Conservation (phyloP, 2,888 invertebrate genomes). For the Scelioninae gen. 2 region DNA sequence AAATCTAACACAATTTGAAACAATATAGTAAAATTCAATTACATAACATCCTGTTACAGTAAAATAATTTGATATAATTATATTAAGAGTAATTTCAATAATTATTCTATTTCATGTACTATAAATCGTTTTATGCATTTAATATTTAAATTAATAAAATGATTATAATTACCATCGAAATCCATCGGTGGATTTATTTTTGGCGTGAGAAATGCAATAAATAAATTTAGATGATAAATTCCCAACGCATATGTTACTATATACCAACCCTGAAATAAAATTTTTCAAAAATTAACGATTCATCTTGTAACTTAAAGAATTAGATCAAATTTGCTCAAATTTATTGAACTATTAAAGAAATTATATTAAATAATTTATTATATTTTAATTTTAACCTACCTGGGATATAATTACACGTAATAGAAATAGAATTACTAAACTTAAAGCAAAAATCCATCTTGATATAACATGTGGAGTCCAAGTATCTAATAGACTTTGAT, state of each 20-base stretch:
- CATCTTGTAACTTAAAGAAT: too few relatives aligned
- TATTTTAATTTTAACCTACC: constrained; percentile 79
- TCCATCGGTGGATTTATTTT: constrained; percentile 99
- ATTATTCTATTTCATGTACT: too few relatives aligned
- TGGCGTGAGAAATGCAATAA: constrained; percentile 99
- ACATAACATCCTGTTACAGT: too few relatives aligned
- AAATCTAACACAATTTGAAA: too few relatives aligned
- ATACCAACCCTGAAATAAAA: constrained; percentile 94
- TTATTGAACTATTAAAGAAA: too few relatives aligned
- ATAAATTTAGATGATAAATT: constrained; percentile 99
- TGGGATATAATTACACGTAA: constrained; percentile 88
- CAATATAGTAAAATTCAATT: too few relatives aligned
- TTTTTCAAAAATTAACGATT: too few relatives aligned
- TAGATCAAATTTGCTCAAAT: too few relatives aligned
- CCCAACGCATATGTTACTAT: constrained; percentile 99
- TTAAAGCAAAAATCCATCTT: constrained; percentile 86
- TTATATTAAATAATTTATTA: background rate
- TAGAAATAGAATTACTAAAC: constrained; percentile 84
- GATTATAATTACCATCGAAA: constrained; percentile 83
- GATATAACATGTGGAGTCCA: constrained; percentile 89
- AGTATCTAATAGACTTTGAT: constrained; percentile 89
- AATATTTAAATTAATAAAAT: constrained; percentile 4
- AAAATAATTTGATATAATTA: too few relatives aligned
- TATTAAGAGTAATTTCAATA: too few relatives aligned
- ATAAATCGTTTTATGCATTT: too few relatives aligned